Percentiles rank a stretch among this genome's conserved stretches.
Conservation (phyloP, 2,888 invertebrate species). For the Mactromeris polynyma region DNA sequence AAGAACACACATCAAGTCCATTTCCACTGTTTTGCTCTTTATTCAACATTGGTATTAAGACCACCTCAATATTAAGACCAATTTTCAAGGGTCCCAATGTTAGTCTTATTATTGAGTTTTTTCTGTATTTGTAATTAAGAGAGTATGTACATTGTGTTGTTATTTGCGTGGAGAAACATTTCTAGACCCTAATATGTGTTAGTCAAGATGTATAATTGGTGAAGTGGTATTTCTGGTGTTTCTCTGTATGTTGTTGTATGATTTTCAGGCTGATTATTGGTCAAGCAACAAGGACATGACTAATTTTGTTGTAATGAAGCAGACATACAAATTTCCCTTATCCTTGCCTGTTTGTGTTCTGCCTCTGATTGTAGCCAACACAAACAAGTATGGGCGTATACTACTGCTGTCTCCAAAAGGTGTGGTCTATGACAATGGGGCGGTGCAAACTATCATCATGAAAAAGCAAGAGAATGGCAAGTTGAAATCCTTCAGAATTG, state of each 20-base stretch:
- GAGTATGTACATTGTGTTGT: no score
- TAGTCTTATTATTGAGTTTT: no score
- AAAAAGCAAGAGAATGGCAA: constrained; percentile 42
- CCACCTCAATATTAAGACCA: no score
- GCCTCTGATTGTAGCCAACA: constrained; percentile 71
- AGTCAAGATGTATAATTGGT: no score
- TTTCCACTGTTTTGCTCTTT: no score
- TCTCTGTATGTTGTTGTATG: not conserved
- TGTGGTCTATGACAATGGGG: constrained; percentile 80
- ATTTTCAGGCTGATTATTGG: constrained; percentile 68
- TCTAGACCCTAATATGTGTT: no score
- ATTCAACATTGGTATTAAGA: no score
- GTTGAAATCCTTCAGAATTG: not conserved
- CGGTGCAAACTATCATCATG: constrained; percentile 77
- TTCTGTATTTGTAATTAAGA: no score
- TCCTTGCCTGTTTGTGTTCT: constrained; percentile 68
- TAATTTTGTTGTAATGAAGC: constrained; percentile 72
- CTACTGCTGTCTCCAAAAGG: constrained; percentile 72
- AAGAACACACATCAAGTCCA: no score
- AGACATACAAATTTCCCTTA: constrained; percentile 74
- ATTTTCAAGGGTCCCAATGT: no score
- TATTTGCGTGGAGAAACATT: no score
- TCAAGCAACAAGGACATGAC: constrained; percentile 50
- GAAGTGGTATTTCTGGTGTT: no score
- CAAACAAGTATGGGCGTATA: constrained; percentile 71